A percentile compares a stretch with the other conserved stretches of the same genome.
phyloP scores from a whole-genome alignment of 1,140 invertebrate species.

The Cherax quadricarinatus region DNA sequence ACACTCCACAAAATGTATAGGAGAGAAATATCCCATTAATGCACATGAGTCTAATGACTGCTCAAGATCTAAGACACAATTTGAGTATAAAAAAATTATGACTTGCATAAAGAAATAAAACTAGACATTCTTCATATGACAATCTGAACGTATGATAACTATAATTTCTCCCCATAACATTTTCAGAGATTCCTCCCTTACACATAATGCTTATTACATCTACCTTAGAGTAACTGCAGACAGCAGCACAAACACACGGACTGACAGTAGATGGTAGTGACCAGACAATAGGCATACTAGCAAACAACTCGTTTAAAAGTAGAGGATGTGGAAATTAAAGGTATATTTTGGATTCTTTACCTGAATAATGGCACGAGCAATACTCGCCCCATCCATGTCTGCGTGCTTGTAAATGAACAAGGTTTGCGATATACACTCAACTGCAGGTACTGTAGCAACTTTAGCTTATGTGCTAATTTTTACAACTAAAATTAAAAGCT shows the following conservation, averaged over 20 bases:
- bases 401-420: slow-evolving; percentile 68
- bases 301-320: not conserved
- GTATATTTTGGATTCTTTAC: slow-evolving; percentile 58
- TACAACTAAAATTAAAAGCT: slow-evolving; percentile 11
- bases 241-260: not conserved
- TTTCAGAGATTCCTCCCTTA: not conserved
- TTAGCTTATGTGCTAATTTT: slow-evolving; percentile 31
- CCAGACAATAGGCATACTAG: slow-evolving; percentile 48
- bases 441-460: not conserved
- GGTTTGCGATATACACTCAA: not conserved
- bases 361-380: slow-evolving; percentile 72
- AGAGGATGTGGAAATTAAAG: not conserved
- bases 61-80: not conserved
- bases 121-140: no score
- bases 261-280: slow-evolving; percentile 28
- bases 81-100: not conserved
- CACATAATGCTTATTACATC: not conserved
- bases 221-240: not conserved
- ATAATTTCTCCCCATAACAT: no score
- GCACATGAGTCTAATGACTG: no score
- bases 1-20: no score
- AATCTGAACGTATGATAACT: no score
- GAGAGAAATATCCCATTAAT: no score
- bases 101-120: no score
- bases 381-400: slow-evolving; percentile 68